Conservation (phyloP, 2,888 invertebrate species). For the Ypsolopha sequella region DNA sequence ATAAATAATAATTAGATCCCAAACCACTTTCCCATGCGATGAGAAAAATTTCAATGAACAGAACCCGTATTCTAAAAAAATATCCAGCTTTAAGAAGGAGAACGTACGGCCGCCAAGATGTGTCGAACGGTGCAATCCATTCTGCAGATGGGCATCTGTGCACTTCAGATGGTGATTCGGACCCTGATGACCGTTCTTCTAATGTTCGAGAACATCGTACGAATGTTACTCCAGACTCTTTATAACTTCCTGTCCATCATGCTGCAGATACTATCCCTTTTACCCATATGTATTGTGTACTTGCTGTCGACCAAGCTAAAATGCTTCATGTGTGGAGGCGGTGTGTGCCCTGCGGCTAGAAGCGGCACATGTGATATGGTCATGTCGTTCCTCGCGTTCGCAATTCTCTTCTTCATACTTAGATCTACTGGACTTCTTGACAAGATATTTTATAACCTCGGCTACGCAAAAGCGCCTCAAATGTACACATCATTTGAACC, state of each 20-base stretch:
- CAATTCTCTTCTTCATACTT: conserved; percentile 42
- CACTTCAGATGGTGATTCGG: conserved; percentile 47
- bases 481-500: conserved; percentile 24
- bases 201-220: conserved; percentile 49
- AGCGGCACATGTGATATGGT: conserved; percentile 46
- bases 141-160: conserved; percentile 34
- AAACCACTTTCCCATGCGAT: no score
- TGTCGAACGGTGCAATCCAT: conserved; percentile 47
- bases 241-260: conserved; percentile 53
- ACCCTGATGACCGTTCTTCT: conserved; percentile 51
- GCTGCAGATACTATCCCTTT: conserved; percentile 43
- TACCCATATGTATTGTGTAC: conserved; percentile 50
- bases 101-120: conserved; percentile 11
- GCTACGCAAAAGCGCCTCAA: conserved; percentile 32
- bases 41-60: no score
- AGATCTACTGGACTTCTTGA: conserved; percentile 44
- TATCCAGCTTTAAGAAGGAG: no score
- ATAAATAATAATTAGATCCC: no score
- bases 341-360: conserved; percentile 38
- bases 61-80: no score
- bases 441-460: conserved; percentile 44
- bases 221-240: conserved; percentile 45
- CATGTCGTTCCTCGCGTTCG: conserved; percentile 37
- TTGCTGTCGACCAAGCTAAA: conserved; percentile 39
- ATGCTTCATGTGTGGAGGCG: conserved; percentile 49